Conservation (phyloP, 2,113 vertebrate genomes). For the Gopherus evgoodei region DNA sequence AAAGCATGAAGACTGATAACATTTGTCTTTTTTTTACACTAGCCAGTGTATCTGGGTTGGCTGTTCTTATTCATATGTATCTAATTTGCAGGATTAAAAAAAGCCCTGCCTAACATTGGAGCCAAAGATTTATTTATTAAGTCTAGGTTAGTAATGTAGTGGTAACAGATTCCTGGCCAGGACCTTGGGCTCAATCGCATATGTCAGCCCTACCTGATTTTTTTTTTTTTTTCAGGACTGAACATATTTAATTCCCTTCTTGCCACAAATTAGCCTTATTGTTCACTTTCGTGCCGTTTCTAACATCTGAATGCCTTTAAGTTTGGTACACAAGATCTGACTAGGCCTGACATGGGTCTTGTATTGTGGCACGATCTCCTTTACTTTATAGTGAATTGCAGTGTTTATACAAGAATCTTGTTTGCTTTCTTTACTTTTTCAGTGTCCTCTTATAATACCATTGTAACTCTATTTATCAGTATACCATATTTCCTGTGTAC, state of each 20-base stretch:
- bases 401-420: background rate
- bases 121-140: background rate
- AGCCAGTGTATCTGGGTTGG: background rate
- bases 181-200: background rate
- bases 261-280: too few relatives aligned
- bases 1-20: background rate
- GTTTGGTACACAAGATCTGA: background rate
- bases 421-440: background rate
- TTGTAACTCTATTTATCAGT: background rate
- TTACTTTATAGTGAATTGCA: background rate
- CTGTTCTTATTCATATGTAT: background rate
- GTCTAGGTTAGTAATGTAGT: background rate
- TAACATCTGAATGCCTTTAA: background rate
- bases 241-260: background rate
- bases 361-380: background rate
- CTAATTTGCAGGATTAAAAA: background rate
- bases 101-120: rapidly evolving
- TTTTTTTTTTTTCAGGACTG: background rate
- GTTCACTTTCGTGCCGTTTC: background rate
- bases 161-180: background rate
- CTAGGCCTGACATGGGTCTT: background rate
- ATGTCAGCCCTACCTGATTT: background rate
- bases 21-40: background rate
- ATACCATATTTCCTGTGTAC: background rate
- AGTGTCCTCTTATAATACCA: background rate